phyloP scores from a whole-genome alignment of 2,888 invertebrate species.

The Amphipoea lucens region DNA sequence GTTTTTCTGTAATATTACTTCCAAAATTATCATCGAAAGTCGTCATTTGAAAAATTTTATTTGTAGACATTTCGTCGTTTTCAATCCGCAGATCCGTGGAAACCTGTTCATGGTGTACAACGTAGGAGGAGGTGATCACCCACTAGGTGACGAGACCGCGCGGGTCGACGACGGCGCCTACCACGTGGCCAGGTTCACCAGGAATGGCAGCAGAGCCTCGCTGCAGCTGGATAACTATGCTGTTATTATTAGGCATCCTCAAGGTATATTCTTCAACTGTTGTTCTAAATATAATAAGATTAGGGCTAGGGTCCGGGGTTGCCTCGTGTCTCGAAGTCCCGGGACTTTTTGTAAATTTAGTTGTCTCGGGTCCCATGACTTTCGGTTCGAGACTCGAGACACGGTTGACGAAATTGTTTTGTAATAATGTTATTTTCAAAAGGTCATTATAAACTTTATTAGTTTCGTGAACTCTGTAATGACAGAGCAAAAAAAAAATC shows the following conservation, averaged over 20 bases:
- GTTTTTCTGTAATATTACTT: too few relatives aligned
- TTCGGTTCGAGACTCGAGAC: too few relatives aligned
- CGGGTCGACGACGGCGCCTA: conserved; percentile 98
- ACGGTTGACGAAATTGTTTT: too few relatives aligned
- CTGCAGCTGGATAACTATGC: conserved; percentile 97
- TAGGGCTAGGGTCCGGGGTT: too few relatives aligned
- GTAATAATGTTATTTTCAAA: too few relatives aligned
- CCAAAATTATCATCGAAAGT: too few relatives aligned
- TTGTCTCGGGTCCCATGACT: too few relatives aligned
- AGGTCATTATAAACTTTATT: too few relatives aligned
- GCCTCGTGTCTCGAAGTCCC: too few relatives aligned
- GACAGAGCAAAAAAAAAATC: too few relatives aligned
- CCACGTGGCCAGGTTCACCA: conserved; percentile 97
- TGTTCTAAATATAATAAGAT: not conserved
- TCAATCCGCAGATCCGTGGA: conserved; percentile 92
- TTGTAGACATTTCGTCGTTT: not conserved
- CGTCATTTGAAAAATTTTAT: not conserved
- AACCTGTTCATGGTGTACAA: conserved; percentile 98
- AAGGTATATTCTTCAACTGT: conserved; percentile 90
- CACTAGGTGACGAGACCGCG: conserved; percentile 96
- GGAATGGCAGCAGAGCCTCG: conserved; percentile 97
- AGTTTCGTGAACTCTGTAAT: too few relatives aligned
- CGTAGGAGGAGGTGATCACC: conserved; percentile 97
- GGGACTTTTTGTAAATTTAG: too few relatives aligned
- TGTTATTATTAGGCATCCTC: conserved; percentile 95